These are phyloP conservation scores for Carabus problematicus DNA, from an alignment of 2,888 invertebrate genomes.

Conservation along the genomic window DNA sequence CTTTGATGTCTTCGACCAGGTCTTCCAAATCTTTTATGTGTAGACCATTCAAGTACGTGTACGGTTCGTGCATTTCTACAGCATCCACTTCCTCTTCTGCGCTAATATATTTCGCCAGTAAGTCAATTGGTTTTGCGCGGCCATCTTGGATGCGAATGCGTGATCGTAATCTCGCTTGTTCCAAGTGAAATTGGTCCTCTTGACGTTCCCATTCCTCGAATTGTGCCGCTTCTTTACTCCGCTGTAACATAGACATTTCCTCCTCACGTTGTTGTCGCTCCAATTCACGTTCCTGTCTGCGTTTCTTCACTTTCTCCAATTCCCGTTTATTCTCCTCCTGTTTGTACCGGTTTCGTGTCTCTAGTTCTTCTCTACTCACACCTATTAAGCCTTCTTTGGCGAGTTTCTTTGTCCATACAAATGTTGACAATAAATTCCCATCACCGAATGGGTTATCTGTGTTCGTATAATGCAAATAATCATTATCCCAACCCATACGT, in stretches of 20 bases:
- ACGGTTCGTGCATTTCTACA: constrained; percentile 98
- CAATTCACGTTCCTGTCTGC: constrained; percentile 86
- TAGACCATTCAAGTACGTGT: constrained; percentile 91
- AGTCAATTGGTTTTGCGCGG: constrained; percentile 96
- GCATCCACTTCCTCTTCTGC: constrained; percentile 89
- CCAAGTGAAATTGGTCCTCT: constrained; percentile 96
- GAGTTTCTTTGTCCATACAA: constrained; percentile 96
- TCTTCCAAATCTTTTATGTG: constrained; percentile 93
- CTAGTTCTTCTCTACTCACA: constrained; percentile 79
- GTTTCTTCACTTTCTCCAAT: constrained; percentile 92
- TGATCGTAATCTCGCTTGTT: constrained; percentile 93
- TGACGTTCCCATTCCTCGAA: constrained; percentile 94
- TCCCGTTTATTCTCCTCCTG: constrained; percentile 92
- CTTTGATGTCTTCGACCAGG: constrained; percentile 93
- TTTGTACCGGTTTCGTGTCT: constrained; percentile 82
- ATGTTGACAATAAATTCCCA: constrained; percentile 91
- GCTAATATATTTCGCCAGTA: constrained; percentile 94
- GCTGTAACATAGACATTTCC: constrained; percentile 83
- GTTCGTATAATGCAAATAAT: constrained; percentile 96
- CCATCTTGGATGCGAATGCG: constrained; percentile 96
- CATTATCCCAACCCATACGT: constrained; percentile 97
- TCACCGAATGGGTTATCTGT: constrained; percentile 99
- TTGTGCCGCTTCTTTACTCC: constrained; percentile 89
- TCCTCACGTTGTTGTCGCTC: constrained; percentile 84
- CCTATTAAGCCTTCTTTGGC: constrained; percentile 89